phyloP scores from a whole-genome alignment of 2,888 invertebrate species.

The Brachylomia viminalis region DNA sequence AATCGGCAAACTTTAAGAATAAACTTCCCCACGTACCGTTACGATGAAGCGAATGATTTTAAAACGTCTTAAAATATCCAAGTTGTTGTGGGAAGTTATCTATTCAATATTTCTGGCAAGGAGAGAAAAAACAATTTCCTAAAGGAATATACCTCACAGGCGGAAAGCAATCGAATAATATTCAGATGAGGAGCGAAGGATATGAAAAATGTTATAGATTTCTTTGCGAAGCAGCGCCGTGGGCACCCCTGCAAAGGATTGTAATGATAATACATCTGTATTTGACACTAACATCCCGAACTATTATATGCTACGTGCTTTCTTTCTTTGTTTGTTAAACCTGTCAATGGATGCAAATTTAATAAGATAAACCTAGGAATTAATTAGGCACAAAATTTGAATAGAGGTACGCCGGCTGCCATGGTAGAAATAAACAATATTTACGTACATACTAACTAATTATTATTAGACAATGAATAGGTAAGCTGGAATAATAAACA shows the following conservation, averaged over 20 bases:
- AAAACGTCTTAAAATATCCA: slow-evolving; percentile 63
- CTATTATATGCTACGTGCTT: slow-evolving; percentile 2
- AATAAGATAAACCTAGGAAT: slow-evolving; percentile 6
- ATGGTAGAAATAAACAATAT: slow-evolving; percentile 12
- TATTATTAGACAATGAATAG: background rate
- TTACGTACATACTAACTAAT: background rate
- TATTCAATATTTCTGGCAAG: slow-evolving; percentile 70
- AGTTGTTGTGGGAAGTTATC: slow-evolving; percentile 62
- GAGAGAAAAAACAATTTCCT: slow-evolving; percentile 75
- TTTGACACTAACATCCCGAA: slow-evolving; percentile 44
- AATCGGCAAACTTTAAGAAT: slow-evolving; percentile 62
- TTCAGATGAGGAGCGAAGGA: slow-evolving; percentile 76
- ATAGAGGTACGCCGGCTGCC: slow-evolving; percentile 3
- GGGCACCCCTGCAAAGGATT: slow-evolving; percentile 61
- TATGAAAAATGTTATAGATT: slow-evolving; percentile 76
- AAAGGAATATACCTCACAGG: slow-evolving; percentile 69
- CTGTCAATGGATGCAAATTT: slow-evolving; percentile 13
- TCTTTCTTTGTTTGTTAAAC: slow-evolving; percentile 8
- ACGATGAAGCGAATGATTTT: slow-evolving; percentile 62
- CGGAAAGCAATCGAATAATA: slow-evolving; percentile 79
- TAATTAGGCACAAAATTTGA: slow-evolving; percentile 5
- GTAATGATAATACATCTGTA: slow-evolving; percentile 62
- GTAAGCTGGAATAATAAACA: background rate
- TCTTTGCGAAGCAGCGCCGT: slow-evolving; percentile 66
- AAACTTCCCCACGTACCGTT: slow-evolving; percentile 44